Conservation (phyloP, 2,888 invertebrate genomes). For the Parnassius glacialis region DNA sequence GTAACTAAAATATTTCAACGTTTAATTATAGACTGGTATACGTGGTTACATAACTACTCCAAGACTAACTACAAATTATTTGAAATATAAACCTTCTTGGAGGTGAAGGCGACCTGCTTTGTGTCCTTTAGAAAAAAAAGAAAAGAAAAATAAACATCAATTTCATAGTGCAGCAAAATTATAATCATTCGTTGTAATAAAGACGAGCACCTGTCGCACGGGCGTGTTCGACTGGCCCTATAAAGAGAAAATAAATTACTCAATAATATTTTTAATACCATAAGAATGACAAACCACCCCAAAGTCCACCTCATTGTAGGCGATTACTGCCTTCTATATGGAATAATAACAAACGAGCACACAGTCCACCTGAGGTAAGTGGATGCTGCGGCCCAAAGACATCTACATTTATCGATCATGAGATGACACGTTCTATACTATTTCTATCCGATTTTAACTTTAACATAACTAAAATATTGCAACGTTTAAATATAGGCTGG, state of each 20-base stretch:
- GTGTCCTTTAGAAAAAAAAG: conserved; percentile 28
- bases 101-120: conserved; percentile 27
- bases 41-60: neutral
- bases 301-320: no score
- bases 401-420: neutral
- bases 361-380: no score
- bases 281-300: no score
- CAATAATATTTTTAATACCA: no score
- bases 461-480: no score
- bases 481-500: neutral
- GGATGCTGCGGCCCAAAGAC: no score
- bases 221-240: conserved; percentile 33
- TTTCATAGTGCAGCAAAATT: conserved; percentile 1
- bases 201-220: conserved; percentile 33
- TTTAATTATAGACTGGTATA: neutral
- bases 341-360: no score
- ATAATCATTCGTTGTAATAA: conserved; percentile 17
- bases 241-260: conserved; percentile 23
- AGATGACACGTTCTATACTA: neutral
- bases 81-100: conserved; percentile 31
- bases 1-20: neutral
- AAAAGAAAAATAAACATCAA: conserved; percentile 10
- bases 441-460: neutral
- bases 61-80: conserved; percentile 5
- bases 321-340: no score